Conservation (phyloP, 1,140 invertebrate species). For the Acromyrmex charruanus region DNA sequence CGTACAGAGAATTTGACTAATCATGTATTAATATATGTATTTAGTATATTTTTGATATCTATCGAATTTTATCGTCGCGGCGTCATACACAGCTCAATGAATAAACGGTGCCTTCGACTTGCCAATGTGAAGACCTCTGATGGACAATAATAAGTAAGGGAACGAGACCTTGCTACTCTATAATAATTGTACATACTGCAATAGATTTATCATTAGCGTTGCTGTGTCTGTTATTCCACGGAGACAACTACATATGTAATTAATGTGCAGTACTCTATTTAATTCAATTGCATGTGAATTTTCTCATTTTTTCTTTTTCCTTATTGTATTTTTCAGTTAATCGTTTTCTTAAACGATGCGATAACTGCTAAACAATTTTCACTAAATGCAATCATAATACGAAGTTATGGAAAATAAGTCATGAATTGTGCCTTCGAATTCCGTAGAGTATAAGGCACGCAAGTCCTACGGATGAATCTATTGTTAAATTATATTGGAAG, state of each 20-base stretch:
- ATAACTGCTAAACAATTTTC: neutral
- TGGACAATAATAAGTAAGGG: slow-evolving; percentile 80
- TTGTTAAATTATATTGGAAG: slow-evolving; percentile 74
- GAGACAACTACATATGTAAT: slow-evolving; percentile 66
- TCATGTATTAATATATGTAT: slow-evolving; percentile 20
- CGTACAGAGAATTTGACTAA: slow-evolving; percentile 12
- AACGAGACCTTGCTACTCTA: slow-evolving; percentile 80
- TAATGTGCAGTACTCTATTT: slow-evolving; percentile 80
- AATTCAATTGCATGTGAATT: slow-evolving; percentile 30
- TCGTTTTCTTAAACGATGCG: neutral
- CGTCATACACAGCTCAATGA: slow-evolving; percentile 79
- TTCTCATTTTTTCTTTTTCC: neutral
- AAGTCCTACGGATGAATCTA: slow-evolving; percentile 64
- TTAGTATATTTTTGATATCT: slow-evolving; percentile 74
- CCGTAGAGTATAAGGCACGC: slow-evolving; percentile 64
- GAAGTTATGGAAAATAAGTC: neutral
- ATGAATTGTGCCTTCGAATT: slow-evolving; percentile 76
- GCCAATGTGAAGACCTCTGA: slow-evolving; percentile 79
- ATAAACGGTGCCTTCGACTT: slow-evolving; percentile 85
- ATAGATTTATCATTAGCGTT: slow-evolving; percentile 68
- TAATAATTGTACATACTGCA: slow-evolving; percentile 82
- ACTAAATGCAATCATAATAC: neutral
- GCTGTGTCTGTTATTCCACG: slow-evolving; percentile 76
- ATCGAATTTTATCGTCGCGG: slow-evolving; percentile 65
- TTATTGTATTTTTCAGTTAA: neutral